A percentile compares a stretch with the other conserved stretches of the same genome.
Conservation (phyloP, 2,113 vertebrate species). For the Grammomys surdaster region DNA sequence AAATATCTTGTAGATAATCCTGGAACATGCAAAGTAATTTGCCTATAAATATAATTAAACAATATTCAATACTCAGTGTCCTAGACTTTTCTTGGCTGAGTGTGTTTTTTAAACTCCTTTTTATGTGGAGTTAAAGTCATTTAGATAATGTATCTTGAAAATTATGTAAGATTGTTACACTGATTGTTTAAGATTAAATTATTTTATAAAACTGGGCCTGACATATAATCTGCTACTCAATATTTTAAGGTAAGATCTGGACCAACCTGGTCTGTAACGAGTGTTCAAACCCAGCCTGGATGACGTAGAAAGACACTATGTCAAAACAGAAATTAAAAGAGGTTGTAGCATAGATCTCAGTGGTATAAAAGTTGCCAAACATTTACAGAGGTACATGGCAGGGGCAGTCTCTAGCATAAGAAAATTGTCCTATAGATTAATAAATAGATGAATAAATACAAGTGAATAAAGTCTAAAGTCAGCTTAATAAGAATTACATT, state of each 20-base stretch:
- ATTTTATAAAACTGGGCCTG: not conserved
- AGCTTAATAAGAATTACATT: not conserved
- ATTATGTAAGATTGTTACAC: not conserved
- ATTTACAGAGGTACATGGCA: not conserved
- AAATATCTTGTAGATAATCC: constrained; percentile 68
- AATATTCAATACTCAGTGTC: constrained; percentile 64
- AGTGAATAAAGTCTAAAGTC: not conserved
- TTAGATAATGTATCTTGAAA: constrained; percentile 23
- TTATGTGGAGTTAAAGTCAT: not conserved
- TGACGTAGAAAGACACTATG: not conserved
- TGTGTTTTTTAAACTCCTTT: constrained; percentile 56
- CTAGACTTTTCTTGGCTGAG: constrained; percentile 66
- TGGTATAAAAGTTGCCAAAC: not conserved
- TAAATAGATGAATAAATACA: not conserved
- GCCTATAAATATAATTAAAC: constrained; percentile 73
- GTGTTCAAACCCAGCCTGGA: not conserved
- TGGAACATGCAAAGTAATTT: constrained; percentile 55
- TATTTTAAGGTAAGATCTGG: not conserved
- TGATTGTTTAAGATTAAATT: constrained; percentile 49
- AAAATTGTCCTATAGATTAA: not conserved
- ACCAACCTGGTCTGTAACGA: not conserved
- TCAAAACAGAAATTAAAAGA: not conserved
- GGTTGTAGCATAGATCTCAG: not conserved
- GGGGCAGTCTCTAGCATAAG: not conserved
- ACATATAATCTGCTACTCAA: not conserved